phyloP scores from a whole-genome alignment of 2,113 vertebrate species.

The Anas platyrhynchos region DNA sequence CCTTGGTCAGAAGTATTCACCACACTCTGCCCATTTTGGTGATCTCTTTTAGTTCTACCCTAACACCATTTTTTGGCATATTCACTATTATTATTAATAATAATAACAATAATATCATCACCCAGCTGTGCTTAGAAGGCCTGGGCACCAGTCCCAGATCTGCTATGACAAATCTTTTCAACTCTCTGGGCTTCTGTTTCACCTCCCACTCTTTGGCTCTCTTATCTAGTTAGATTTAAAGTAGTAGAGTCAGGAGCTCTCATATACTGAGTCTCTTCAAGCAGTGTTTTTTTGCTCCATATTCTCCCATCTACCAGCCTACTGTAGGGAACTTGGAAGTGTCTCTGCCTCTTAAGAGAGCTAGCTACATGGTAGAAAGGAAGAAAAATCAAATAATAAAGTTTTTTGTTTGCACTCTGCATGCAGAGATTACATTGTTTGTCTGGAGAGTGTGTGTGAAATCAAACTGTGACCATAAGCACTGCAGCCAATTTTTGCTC shows the following conservation, averaged over 20 bases:
- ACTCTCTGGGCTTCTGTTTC: conserved; percentile 62
- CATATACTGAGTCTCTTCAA: not conserved
- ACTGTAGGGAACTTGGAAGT: not conserved
- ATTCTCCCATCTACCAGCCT: not conserved
- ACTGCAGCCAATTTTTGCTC: not conserved
- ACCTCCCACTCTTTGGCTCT: conserved; percentile 65
- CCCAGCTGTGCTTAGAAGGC: conserved; percentile 60
- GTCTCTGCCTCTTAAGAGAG: not conserved
- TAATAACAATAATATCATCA: conserved; percentile 57
- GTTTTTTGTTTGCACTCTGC: not conserved
- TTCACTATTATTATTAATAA: conserved; percentile 31
- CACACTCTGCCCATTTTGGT: not conserved
- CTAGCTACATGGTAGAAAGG: not conserved
- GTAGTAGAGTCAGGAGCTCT: conserved; percentile 36
- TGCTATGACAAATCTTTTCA: conserved; percentile 65
- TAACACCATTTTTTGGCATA: conserved; percentile 38
- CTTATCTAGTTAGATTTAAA: conserved; percentile 67
- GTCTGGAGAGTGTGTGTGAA: not conserved
- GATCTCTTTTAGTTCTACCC: conserved; percentile 12
- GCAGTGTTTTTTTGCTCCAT: not conserved
- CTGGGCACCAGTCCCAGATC: conserved; percentile 62
- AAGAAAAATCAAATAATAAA: not conserved
- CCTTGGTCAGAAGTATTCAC: not conserved
- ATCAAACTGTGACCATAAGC: not conserved
- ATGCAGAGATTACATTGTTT: not conserved